Evolutionary conservation across 2,797 vertebrate genomes (phyloP).

Genomic region (Notamacropus eugenii): DNA sequence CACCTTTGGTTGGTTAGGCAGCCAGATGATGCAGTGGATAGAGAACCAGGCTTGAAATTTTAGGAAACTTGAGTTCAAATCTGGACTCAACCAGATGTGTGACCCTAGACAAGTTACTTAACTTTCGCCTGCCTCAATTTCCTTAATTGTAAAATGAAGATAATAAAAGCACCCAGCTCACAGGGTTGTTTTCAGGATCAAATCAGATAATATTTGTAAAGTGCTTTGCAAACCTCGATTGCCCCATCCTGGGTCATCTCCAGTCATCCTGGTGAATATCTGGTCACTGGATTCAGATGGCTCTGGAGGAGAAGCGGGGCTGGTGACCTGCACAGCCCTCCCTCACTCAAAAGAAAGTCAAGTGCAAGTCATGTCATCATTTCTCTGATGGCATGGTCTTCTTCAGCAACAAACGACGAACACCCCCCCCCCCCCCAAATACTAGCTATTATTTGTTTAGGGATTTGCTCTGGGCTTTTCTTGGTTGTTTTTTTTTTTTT

Average conservation of each 20-base stretch:
- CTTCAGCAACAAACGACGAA: no score
- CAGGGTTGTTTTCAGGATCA: background rate
- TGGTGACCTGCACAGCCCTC: no score
- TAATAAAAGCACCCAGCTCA: background rate
- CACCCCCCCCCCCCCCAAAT: background rate
- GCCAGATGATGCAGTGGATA: background rate
- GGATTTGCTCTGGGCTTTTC: background rate
- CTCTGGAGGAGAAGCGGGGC: no score
- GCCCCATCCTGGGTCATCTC: no score
- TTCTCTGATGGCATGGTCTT: no score
- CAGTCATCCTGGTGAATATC: no score
- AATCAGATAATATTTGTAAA: background rate
- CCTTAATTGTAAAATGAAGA: background rate
- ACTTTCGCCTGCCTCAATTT: background rate
- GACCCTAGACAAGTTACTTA: background rate
- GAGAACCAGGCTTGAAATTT: background rate
- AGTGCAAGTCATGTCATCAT: no score
- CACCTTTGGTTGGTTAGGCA: background rate
- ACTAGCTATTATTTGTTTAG: background rate
- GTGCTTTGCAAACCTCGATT: background rate
- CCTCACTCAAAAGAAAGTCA: no score
- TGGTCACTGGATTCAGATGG: no score
- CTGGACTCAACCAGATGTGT: background rate
- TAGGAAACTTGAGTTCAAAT: background rate
- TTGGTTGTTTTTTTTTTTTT: background rate